Evolutionary conservation across 2,797 vertebrate species (phyloP).

Genomic region (Epinephelus malabaricus): DNA sequence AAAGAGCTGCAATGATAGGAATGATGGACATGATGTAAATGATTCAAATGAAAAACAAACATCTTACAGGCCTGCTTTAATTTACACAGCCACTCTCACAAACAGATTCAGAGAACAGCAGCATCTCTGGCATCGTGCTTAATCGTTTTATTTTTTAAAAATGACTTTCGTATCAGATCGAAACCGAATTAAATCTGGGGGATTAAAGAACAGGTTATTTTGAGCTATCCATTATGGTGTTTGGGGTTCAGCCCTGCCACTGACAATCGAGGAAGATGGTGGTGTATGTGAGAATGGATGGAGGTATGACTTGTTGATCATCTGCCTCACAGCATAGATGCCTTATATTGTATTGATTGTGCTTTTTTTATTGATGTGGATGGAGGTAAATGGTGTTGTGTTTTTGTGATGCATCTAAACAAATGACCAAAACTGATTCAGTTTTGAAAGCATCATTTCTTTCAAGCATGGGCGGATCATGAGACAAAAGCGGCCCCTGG

Average conservation of each 20-base stretch:
- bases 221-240: neutral
- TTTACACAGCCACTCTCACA: slow-evolving; percentile 13
- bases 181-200: neutral
- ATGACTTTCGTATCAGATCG: neutral
- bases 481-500: too few species aligned
- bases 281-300: neutral
- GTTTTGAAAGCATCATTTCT: too few species aligned
- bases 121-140: neutral
- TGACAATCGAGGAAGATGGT: neutral
- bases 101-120: neutral
- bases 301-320: neutral
- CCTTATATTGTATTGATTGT: neutral
- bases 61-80: slow-evolving; percentile 10
- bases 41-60: slow-evolving; percentile 23
- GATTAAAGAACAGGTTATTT: slow-evolving; percentile 1
- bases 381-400: too few species aligned
- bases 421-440: too few species aligned
- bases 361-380: too few species aligned
- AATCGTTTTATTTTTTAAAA: slow-evolving; percentile 13
- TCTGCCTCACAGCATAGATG: neutral
- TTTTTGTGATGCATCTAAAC: too few species aligned
- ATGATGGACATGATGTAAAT: slow-evolving; percentile 21
- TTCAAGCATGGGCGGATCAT: too few species aligned
- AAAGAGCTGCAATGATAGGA: neutral
- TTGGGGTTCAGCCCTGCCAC: neutral